Percentiles rank a stretch among this genome's conserved stretches.
Conservation (phyloP, 1,140 invertebrate species). For the Drosophila ohnishii region DNA sequence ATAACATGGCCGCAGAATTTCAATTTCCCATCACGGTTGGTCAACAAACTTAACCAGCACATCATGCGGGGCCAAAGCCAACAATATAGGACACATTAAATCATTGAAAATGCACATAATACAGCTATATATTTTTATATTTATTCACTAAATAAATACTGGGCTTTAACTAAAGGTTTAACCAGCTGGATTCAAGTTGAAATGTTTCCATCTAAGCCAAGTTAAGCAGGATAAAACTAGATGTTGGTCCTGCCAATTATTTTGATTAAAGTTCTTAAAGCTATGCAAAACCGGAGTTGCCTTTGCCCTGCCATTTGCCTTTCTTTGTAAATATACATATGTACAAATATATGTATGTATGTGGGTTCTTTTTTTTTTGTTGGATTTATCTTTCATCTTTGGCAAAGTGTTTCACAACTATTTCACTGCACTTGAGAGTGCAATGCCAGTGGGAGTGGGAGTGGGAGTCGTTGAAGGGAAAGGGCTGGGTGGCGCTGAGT, state of each 20-base stretch:
- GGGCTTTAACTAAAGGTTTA: background rate
- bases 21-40: constrained; percentile 15
- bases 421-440: constrained; percentile 77
- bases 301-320: constrained; percentile 42
- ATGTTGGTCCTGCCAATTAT: background rate
- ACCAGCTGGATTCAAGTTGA: background rate
- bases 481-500: constrained; percentile 32
- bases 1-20: constrained; percentile 16
- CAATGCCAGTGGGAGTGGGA: constrained; percentile 17
- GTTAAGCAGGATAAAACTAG: background rate
- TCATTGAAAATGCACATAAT: background rate
- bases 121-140: too few relatives aligned
- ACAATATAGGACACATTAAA: constrained; percentile 5
- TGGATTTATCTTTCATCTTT: constrained; percentile 80
- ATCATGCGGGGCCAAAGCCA: background rate
- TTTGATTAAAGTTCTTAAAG: constrained; percentile 33
- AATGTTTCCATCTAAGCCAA: too few relatives aligned
- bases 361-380: constrained; percentile 30
- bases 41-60: constrained; percentile 4
- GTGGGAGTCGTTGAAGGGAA: background rate
- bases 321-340: background rate
- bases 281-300: constrained; percentile 56
- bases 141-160: background rate
- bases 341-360: background rate
- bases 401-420: constrained; percentile 81